Percentiles rank a stretch among this genome's conserved stretches.
Conservation (phyloP, 2,797 vertebrate species). For the Hapalemur alaotrensis region DNA sequence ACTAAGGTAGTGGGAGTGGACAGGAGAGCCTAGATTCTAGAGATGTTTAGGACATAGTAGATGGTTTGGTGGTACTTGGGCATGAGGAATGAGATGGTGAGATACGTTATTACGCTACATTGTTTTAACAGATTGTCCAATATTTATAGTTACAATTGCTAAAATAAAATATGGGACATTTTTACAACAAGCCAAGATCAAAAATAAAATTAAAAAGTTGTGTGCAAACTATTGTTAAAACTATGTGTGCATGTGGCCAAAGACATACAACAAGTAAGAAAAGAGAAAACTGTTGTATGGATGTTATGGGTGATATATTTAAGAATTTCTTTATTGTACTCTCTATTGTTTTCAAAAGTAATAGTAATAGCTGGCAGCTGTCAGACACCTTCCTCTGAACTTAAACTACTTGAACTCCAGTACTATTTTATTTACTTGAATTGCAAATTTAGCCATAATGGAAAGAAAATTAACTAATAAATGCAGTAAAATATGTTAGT, state of each 20-base stretch:
- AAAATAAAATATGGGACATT: not conserved
- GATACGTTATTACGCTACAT: not conserved
- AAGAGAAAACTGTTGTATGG: not conserved
- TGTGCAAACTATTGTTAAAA: not conserved
- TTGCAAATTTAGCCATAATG: not conserved
- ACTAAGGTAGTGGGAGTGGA: not conserved
- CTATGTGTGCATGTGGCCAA: not conserved
- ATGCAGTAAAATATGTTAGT: not conserved
- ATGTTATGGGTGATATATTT: not conserved
- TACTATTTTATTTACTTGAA: not conserved
- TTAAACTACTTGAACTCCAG: not conserved
- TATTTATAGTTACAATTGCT: not conserved
- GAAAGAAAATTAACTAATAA: not conserved
- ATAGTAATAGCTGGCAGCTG: not conserved
- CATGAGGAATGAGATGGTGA: not conserved
- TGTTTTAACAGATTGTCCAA: not conserved
- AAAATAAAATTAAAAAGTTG: not conserved
- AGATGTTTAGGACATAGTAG: not conserved
- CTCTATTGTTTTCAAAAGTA: not conserved
- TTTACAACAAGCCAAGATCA: not conserved
- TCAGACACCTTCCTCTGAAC: not conserved
- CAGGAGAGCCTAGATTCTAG: not conserved
- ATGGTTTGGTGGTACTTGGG: not conserved
- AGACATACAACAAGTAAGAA: not conserved
- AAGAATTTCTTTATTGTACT: not conserved